Percentiles rank a stretch among this genome's conserved stretches.
Conservation (phyloP, 2,113 vertebrate genomes). For the Brienomyrus longianalis region DNA sequence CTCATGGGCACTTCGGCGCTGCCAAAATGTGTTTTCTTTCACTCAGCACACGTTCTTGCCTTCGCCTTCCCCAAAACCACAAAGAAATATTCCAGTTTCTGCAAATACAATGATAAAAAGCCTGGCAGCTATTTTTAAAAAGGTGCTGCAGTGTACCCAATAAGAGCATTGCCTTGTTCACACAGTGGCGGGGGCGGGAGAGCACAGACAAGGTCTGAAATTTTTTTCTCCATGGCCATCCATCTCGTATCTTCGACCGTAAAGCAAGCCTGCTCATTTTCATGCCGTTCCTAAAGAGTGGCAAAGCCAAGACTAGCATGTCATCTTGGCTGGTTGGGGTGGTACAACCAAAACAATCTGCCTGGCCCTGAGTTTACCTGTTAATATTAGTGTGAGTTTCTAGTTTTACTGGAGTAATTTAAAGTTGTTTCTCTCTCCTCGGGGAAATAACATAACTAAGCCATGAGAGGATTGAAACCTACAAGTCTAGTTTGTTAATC, state of each 20-base stretch:
- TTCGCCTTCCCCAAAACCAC: not conserved
- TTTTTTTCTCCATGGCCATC: conserved; percentile 13
- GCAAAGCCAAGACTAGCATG: not conserved
- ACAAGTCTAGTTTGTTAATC: not conserved
- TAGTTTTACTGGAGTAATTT: not conserved
- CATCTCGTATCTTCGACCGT: conserved; percentile 43
- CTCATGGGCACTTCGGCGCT: not conserved
- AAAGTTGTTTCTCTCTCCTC: not conserved
- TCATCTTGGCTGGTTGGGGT: not conserved
- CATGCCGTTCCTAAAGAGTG: not conserved
- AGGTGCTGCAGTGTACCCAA: not conserved
- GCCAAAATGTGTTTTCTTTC: not conserved
- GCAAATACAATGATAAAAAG: not conserved
- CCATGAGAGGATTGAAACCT: not conserved
- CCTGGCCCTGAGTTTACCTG: not conserved
- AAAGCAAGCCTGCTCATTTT: conserved; percentile 30
- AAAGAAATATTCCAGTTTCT: not conserved
- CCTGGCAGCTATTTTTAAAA: not conserved
- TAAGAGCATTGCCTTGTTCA: not conserved
- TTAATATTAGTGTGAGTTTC: not conserved
- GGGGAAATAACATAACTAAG: not conserved
- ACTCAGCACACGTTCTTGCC: not conserved
- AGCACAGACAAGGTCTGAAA: not conserved
- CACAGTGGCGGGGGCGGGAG: not conserved
- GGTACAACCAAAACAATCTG: not conserved